Conservation (phyloP, 2,113 vertebrate genomes). For the Anguilla japonica region DNA sequence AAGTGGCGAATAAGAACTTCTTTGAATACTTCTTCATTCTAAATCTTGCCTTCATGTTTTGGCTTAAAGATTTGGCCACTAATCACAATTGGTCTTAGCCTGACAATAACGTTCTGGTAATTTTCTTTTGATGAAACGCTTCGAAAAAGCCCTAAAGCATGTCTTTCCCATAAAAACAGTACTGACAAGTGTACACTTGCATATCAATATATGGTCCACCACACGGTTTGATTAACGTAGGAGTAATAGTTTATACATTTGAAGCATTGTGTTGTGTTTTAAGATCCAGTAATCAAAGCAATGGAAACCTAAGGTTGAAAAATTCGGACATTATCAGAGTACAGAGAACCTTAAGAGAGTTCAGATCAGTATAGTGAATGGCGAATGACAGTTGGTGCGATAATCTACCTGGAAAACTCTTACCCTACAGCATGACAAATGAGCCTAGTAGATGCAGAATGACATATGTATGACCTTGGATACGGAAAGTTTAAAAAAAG, state of each 20-base stretch:
- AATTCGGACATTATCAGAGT: constrained; percentile 19
- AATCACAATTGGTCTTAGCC: background rate
- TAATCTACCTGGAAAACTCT: constrained; percentile 30
- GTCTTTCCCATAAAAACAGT: background rate
- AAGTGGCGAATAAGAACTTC: background rate
- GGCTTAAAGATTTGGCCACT: background rate
- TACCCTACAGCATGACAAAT: constrained; percentile 41
- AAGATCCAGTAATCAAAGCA: constrained; percentile 20
- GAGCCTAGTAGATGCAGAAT: constrained; percentile 39
- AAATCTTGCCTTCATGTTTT: constrained; percentile 3
- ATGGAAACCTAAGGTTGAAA: constrained; percentile 27
- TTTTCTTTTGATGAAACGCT: constrained; percentile 12
- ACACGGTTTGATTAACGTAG: background rate
- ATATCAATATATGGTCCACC: constrained; percentile 13
- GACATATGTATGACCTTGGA: constrained; percentile 33
- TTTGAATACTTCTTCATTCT: background rate
- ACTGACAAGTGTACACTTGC: constrained; percentile 12
- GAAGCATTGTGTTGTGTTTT: constrained; percentile 9
- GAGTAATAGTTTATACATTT: constrained; percentile 1
- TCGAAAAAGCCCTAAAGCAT: background rate
- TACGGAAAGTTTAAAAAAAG: constrained; percentile 42
- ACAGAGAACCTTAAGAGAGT: constrained; percentile 21
- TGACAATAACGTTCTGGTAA: background rate
- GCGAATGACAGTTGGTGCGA: constrained; percentile 17
- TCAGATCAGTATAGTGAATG: constrained; percentile 21